Percentiles rank a stretch among this genome's conserved stretches.
Evolutionary conservation across 2,797 vertebrate genomes (phyloP).

Genomic region (Schizothorax lantsangensis): DNA sequence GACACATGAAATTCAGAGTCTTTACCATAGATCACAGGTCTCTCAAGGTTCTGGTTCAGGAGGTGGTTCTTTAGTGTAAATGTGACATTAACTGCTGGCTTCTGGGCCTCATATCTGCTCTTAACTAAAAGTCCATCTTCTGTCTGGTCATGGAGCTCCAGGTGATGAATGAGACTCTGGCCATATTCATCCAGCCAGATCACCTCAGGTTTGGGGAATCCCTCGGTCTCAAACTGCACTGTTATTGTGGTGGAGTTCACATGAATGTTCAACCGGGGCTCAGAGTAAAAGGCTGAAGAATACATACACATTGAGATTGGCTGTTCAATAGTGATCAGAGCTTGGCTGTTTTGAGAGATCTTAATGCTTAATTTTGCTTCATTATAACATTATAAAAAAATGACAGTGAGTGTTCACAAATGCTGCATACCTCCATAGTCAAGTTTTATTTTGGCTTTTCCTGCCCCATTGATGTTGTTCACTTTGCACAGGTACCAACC

Average conservation of each 20-base stretch:
- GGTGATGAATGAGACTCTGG: slow-evolving; percentile 40
- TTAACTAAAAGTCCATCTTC: slow-evolving; percentile 34
- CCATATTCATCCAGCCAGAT: slow-evolving; percentile 41
- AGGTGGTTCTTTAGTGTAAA: slow-evolving; percentile 57
- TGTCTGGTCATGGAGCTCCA: not conserved
- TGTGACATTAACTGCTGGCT: slow-evolving; percentile 18
- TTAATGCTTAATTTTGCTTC: not conserved
- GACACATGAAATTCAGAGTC: not conserved
- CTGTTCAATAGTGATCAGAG: not conserved
- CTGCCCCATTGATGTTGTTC: slow-evolving; percentile 27
- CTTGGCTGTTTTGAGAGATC: not conserved
- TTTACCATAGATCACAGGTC: slow-evolving; percentile 53
- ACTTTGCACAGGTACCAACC: slow-evolving; percentile 61
- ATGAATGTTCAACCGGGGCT: slow-evolving; percentile 55
- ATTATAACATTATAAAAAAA: not conserved
- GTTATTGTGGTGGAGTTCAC: not conserved
- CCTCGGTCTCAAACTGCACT: slow-evolving; percentile 48
- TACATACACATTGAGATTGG: not conserved
- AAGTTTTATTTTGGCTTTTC: slow-evolving; percentile 44
- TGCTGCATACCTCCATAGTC: slow-evolving; percentile 58
- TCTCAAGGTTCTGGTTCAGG: slow-evolving; percentile 56
- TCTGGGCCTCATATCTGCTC: slow-evolving; percentile 33
- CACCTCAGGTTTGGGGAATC: slow-evolving; percentile 59
- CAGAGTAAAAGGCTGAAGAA: slow-evolving; percentile 60
- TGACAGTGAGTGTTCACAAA: not conserved